phyloP scores from a whole-genome alignment of 2,888 invertebrate species.

The Diplolepis rosae region DNA sequence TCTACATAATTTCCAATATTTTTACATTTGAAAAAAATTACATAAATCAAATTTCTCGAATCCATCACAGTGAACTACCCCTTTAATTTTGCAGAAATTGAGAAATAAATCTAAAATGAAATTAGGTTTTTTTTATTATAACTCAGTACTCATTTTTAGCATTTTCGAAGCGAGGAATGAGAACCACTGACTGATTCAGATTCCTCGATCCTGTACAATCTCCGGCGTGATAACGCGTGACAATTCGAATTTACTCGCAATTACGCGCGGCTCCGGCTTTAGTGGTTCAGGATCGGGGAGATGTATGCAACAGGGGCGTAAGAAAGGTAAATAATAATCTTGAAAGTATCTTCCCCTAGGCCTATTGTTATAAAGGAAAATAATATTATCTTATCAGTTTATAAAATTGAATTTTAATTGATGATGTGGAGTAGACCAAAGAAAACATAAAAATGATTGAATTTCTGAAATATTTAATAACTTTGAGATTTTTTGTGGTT shows the following conservation, averaged over 20 bases:
- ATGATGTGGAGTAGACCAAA: too few species aligned
- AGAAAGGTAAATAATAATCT: background rate
- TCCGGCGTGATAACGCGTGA: constrained; percentile 63
- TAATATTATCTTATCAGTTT: background rate
- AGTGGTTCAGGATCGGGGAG: constrained; percentile 12
- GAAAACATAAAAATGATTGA: too few species aligned
- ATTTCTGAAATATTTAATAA: background rate
- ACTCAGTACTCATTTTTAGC: too few species aligned
- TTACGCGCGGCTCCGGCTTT: constrained; percentile 52
- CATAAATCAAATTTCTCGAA: too few species aligned
- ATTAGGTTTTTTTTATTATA: too few species aligned
- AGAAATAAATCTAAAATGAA: too few species aligned
- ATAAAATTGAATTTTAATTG: background rate
- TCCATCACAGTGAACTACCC: too few species aligned
- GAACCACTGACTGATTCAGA: constrained; percentile 45
- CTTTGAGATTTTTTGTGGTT: background rate
- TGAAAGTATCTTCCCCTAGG: background rate
- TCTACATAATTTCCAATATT: too few species aligned
- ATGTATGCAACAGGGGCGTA: constrained; percentile 16
- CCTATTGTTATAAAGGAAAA: background rate
- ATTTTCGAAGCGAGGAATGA: constrained; percentile 41
- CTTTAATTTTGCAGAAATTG: too few species aligned
- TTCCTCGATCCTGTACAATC: constrained; percentile 42
- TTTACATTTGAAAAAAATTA: too few species aligned
- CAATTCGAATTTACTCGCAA: constrained; percentile 65